A percentile compares a stretch with the other conserved stretches of the same genome.
Evolutionary conservation across 1,140 invertebrate genomes (phyloP).

Genomic region (Geopemphigus sp.): DNA sequence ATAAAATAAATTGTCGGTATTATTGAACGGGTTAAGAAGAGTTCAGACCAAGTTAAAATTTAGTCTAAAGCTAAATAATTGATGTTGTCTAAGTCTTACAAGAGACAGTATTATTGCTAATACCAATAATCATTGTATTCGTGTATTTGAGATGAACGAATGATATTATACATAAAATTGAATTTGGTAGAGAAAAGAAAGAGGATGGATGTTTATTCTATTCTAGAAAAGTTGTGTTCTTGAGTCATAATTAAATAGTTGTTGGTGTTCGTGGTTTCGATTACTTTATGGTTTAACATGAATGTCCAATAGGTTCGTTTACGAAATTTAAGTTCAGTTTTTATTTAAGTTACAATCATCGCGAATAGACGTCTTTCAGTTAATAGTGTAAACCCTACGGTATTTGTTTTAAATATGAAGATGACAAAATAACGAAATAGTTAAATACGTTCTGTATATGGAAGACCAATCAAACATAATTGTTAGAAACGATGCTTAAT

Average conservation of each 20-base stretch:
- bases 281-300: constrained; percentile 90
- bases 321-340: constrained; percentile 87
- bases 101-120: constrained; percentile 95
- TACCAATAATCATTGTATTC: constrained; percentile 93
- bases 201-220: constrained; percentile 96
- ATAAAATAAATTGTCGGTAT: too few relatives aligned
- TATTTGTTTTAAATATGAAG: constrained; percentile 78
- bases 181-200: constrained; percentile 85
- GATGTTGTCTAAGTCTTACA: constrained; percentile 78
- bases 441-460: constrained; percentile 96
- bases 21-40: too few relatives aligned
- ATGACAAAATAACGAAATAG: constrained; percentile 86
- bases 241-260: constrained; percentile 86
- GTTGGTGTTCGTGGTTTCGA: constrained; percentile 96
- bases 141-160: constrained; percentile 88
- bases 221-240: constrained; percentile 91
- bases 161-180: constrained; percentile 81
- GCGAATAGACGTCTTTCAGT: constrained; percentile 91
- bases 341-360: constrained; percentile 93
- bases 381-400: constrained; percentile 93
- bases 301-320: constrained; percentile 80
- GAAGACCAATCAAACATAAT: constrained; percentile 95
- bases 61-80: too few relatives aligned
- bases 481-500: constrained; percentile 90
- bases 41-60: too few relatives aligned